Conservation (phyloP, 2,888 invertebrate genomes). For the Chalcis sispes region DNA sequence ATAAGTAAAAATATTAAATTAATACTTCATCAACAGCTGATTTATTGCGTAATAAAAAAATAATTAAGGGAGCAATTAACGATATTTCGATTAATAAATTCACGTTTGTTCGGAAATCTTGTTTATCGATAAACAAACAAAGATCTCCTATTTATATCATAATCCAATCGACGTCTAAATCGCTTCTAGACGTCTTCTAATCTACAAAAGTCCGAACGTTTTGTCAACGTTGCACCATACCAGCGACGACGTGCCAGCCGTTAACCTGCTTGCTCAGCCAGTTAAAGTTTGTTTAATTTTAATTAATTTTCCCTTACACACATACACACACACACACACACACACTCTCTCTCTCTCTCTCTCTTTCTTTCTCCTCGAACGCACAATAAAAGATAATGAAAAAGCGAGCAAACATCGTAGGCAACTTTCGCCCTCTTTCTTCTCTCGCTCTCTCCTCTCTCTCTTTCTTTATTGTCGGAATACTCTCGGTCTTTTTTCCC, state of each 20-base stretch:
- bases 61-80: too few relatives aligned
- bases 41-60: too few relatives aligned
- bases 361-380: conserved; percentile 49
- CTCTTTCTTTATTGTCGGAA: conserved; percentile 57
- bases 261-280: conserved; percentile 66
- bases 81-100: too few relatives aligned
- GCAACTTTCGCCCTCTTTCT: conserved; percentile 39
- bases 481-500: conserved; percentile 1
- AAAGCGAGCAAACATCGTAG: conserved; percentile 64
- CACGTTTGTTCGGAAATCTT: too few relatives aligned
- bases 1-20: too few relatives aligned
- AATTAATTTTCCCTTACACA: conserved; percentile 65
- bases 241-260: conserved; percentile 50
- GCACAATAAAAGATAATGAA: conserved; percentile 69
- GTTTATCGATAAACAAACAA: background rate
- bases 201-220: background rate
- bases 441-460: conserved; percentile 17
- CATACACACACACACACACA: too few relatives aligned
- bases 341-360: too few relatives aligned
- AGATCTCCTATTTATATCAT: too few relatives aligned
- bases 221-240: background rate
- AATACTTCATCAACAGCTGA: too few relatives aligned
- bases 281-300: conserved; percentile 70
- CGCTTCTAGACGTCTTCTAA: background rate
- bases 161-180: too few relatives aligned